A percentile compares a stretch with the other conserved stretches of the same genome.
Conservation (phyloP, 1,140 invertebrate species). For the Sweltsa coloradensis region DNA sequence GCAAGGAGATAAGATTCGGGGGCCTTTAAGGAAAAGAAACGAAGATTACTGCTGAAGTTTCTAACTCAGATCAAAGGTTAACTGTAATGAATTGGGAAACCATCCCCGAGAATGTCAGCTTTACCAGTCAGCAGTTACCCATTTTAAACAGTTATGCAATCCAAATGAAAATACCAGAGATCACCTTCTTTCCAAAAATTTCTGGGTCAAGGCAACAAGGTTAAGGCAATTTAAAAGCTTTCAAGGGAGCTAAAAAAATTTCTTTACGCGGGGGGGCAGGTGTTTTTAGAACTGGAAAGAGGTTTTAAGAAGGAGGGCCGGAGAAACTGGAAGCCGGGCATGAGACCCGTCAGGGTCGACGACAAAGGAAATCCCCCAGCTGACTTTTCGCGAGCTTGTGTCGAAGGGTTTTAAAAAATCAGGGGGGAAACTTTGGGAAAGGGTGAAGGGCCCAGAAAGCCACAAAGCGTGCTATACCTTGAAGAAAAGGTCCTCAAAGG, state of each 20-base stretch:
- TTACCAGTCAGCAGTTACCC: too few relatives aligned
- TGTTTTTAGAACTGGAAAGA: constrained; percentile 45
- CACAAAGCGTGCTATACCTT: constrained; percentile 22
- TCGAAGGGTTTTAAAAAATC: constrained; percentile 33
- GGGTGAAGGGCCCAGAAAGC: constrained; percentile 55
- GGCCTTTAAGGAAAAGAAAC: too few relatives aligned
- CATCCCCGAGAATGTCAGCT: too few relatives aligned
- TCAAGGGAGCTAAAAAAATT: constrained; percentile 41
- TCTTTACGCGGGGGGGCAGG: constrained; percentile 49
- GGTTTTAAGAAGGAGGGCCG: constrained; percentile 48
- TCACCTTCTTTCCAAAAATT: constrained; percentile 35
- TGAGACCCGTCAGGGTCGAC: constrained; percentile 18
- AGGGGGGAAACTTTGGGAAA: constrained; percentile 60
- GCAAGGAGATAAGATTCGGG: too few relatives aligned
- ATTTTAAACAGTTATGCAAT: too few relatives aligned
- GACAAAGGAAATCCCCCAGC: constrained; percentile 19
- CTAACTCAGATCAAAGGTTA: too few relatives aligned
- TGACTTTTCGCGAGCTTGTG: constrained; percentile 9
- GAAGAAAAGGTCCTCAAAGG: not conserved
- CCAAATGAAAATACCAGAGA: too few relatives aligned
- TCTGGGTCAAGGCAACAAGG: constrained; percentile 50
- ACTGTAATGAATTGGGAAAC: too few relatives aligned
- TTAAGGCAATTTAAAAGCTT: constrained; percentile 54
- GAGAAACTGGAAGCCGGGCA: constrained; percentile 47
- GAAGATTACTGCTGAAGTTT: too few relatives aligned